Conservation (phyloP, 37 sponge, comb jelly and placozoan species). For the Axinella damicornis region DNA sequence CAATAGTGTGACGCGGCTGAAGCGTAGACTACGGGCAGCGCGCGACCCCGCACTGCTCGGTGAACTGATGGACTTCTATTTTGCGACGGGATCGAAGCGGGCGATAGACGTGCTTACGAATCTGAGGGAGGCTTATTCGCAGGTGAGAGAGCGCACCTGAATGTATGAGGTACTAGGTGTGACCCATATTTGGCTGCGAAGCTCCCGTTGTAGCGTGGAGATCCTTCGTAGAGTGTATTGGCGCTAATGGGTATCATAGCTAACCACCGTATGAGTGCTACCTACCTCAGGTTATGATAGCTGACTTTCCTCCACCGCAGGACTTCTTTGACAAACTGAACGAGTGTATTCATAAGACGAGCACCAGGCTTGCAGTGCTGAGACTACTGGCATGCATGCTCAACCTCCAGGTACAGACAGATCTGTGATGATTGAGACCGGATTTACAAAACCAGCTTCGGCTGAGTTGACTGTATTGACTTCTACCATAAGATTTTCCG, state of each 20-base stretch:
- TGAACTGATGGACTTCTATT: constrained; percentile 75
- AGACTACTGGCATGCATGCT: constrained; percentile 61
- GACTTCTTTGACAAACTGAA: constrained; percentile 74
- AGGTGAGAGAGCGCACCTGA: constrained; percentile 29
- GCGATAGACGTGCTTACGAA: constrained; percentile 57
- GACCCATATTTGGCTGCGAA: too few relatives aligned
- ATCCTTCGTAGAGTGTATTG: too few relatives aligned
- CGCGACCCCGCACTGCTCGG: constrained; percentile 61
- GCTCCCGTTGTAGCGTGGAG: too few relatives aligned
- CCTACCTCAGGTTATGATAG: neutral
- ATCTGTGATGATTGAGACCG: too few relatives aligned
- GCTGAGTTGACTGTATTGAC: too few relatives aligned
- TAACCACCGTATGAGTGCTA: neutral
- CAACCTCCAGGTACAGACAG: constrained; percentile 74
- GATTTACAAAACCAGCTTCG: too few relatives aligned
- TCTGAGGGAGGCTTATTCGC: constrained; percentile 65
- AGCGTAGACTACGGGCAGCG: neutral
- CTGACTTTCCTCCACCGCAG: constrained; percentile 36
- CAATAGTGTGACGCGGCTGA: neutral
- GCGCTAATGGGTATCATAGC: too few relatives aligned
- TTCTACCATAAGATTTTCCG: too few relatives aligned
- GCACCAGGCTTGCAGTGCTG: constrained; percentile 48
- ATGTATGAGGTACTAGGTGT: neutral
- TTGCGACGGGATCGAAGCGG: constrained; percentile 51
- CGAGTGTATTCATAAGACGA: constrained; percentile 36